Evolutionary conservation across 2,797 vertebrate genomes (phyloP), one percentile per base, ranked within the genome.

Genomic region (Enteromius thamalakanensis): DNA sequence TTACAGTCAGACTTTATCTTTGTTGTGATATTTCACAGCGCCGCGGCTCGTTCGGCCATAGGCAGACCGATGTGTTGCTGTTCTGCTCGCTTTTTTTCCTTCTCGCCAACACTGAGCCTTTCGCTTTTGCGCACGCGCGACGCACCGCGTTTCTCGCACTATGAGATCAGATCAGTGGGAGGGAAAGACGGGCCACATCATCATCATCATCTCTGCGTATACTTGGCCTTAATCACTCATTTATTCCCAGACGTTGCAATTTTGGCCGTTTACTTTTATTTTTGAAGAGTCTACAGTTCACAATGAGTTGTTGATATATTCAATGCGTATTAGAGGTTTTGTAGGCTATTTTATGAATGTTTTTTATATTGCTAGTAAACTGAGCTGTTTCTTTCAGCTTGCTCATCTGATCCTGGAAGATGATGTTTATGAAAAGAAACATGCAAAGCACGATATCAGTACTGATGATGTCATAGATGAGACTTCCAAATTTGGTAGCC

Each of bases 41-140:
- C 68, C 29, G 68, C 74, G 77, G 80, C 47, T 72, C 53, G 72
- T 81, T 80, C 70, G 67, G 47, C 82, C 83, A 85, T 78, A 55
- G 32, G 29, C 53, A 78, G 14, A 71, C 51, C 67, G 76, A 83
- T 55, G 74, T 72, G 86, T 86, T 86, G 83, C 82, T 77, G 42
- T 80, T 81, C 76, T 84, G 71, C 62, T 84, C 72, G 69, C 62
- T 3, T 53, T 68, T 78, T 86, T 55, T 68, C 69, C 68, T 79
- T 53, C n/a, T 49, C 14, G 19, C 64, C 3, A 75, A 79, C 76
- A 84, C 81, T 58, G 79, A 84, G 71, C 23, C 65, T 32, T 69
- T n/a, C 40, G 85, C 85, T 81, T 42, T 65, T 88, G 88, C 89
- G 86, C 82, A 26, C 64, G 81, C 75, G 75, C 40, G 19, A 19